A percentile compares a stretch with the other conserved stretches of the same genome.
Evolutionary conservation across 2,113 vertebrate genomes (phyloP).

Genomic region (Connochaetes taurinus): DNA sequence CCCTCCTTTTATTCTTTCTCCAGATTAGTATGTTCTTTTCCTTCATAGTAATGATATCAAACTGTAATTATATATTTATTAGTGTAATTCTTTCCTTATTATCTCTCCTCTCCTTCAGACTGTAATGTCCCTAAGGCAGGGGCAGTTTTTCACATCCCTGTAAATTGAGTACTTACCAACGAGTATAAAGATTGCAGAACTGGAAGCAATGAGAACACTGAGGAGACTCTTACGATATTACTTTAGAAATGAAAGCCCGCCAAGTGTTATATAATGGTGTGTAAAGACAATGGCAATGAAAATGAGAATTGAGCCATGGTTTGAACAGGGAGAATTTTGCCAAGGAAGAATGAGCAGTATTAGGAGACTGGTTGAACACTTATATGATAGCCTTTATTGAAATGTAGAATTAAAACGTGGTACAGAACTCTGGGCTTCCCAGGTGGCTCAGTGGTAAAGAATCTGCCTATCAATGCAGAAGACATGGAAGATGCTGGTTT

Average conservation of each 20-base stretch:
- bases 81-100: not conserved
- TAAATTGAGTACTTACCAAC: not conserved
- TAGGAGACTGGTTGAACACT: not conserved
- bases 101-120: not conserved
- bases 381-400: not conserved
- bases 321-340: not conserved
- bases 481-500: no score
- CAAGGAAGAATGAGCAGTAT: not conserved
- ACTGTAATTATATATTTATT: not conserved
- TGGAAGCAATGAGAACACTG: not conserved
- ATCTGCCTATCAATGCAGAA: no score
- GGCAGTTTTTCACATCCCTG: not conserved
- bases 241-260: not conserved
- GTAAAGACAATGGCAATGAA: not conserved
- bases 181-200: not conserved
- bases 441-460: no score
- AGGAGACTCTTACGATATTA: not conserved
- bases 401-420: not conserved
- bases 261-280: not conserved
- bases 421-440: not conserved
- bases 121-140: not conserved
- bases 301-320: not conserved
- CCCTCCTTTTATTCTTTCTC: not conserved
- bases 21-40: not conserved
- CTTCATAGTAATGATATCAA: not conserved